Evolutionary conservation across 2,888 invertebrate genomes (phyloP).

Genomic region (Pegoplata infirma): DNA sequence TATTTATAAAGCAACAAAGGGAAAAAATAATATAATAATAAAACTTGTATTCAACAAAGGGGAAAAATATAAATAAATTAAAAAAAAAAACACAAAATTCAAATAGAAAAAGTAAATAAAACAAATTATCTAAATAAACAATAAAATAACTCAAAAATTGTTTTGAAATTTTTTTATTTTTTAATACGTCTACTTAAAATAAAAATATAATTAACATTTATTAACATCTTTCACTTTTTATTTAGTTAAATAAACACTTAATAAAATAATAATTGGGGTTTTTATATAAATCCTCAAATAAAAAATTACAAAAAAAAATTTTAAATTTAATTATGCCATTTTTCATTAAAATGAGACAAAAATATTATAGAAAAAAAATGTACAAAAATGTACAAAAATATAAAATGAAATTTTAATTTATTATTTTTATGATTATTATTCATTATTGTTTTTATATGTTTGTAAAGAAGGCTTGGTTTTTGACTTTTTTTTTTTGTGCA

Average conservation of each 20-base stretch:
- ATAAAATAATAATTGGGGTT: constrained; percentile 1
- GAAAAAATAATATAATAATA: background rate
- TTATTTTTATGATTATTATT: background rate
- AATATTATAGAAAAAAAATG: constrained; percentile 1
- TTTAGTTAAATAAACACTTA: constrained; percentile 4
- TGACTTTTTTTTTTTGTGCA: background rate
- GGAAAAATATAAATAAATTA: background rate
- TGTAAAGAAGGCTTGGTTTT: constrained; percentile 27
- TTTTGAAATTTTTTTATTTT: background rate
- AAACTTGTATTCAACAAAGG: constrained; percentile 7
- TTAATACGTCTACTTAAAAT: no score
- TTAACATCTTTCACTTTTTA: constrained; percentile 21
- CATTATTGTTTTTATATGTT: background rate
- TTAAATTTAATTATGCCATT: constrained; percentile 38
- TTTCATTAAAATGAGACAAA: constrained; percentile 30
- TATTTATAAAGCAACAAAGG: constrained; percentile 11
- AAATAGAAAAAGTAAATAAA: constrained; percentile 1
- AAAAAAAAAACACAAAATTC: background rate
- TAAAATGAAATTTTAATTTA: constrained; percentile 16
- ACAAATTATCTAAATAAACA: background rate
- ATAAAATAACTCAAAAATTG: background rate
- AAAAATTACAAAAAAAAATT: background rate
- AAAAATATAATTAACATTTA: constrained; percentile 15
- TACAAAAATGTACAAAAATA: no score
- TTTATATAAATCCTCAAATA: background rate